phyloP scores from a whole-genome alignment of 2,888 invertebrate genomes.

The Dicyrtomina minuta region DNA sequence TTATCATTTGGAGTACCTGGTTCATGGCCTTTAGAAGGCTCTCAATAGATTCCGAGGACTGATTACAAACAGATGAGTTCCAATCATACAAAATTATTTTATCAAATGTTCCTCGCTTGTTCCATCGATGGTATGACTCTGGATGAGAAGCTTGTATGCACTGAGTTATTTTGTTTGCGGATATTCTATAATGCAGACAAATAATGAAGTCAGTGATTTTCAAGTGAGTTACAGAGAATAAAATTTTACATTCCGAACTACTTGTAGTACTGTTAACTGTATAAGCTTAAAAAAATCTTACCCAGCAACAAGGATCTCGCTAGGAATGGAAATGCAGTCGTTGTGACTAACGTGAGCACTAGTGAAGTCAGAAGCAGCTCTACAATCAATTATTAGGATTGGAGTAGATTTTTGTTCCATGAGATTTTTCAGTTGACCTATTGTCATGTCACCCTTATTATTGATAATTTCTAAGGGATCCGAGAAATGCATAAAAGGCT shows the following conservation, averaged over 20 bases:
- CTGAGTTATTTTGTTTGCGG: conserved; percentile 65
- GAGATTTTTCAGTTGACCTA: conserved; percentile 54
- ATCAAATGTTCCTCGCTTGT: conserved; percentile 67
- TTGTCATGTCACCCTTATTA: conserved; percentile 31
- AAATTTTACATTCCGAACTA: too few relatives aligned
- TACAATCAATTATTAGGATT: conserved; percentile 58
- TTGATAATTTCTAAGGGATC: background rate
- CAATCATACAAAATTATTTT: conserved; percentile 75
- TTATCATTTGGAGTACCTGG: conserved; percentile 56
- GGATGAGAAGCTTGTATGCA: conserved; percentile 57
- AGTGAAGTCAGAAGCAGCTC: conserved; percentile 56
- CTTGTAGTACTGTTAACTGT: too few relatives aligned
- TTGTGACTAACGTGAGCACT: conserved; percentile 57
- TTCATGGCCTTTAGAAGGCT: conserved; percentile 63
- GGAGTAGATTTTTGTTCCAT: conserved; percentile 60
- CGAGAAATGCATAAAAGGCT: conserved; percentile 26
- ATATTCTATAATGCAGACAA: conserved; percentile 43
- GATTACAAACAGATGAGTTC: conserved; percentile 58
- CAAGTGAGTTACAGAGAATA: too few relatives aligned
- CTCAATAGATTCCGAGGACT: too few relatives aligned
- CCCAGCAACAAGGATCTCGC: conserved; percentile 71
- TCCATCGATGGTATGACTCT: conserved; percentile 65
- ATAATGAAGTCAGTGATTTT: too few relatives aligned
- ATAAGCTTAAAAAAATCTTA: too few relatives aligned
- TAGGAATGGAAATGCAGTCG: conserved; percentile 70